Evolutionary conservation across 2,113 vertebrate genomes (phyloP), one percentile per base, ranked within the genome.

Genomic region (Sebastes fasciatus): DNA sequence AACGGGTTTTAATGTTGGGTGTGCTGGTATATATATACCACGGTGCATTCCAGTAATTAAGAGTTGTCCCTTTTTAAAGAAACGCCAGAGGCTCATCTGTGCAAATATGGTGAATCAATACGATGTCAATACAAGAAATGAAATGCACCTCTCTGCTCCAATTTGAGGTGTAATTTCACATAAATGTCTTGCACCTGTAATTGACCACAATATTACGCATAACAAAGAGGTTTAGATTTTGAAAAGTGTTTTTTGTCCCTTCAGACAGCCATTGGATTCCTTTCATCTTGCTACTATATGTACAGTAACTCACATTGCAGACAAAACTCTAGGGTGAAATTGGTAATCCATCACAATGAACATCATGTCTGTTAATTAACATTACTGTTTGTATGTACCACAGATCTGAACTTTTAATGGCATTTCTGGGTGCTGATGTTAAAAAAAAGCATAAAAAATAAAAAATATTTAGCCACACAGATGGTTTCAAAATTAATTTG

Each of bases 101-200:
- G 60, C 34, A 74, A 65, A 62, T 42, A 11, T 17, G 10, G 55
- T 8, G 21, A 61, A 68, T 73, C 60, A 43, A 2, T 26, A 63
- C 42, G 10, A n/a, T 67, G 11, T 34, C 8, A 52, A 8, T 4
- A 8, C 26, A 2, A 21, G 10, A 55, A 71, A 65, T 8, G 48
- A 26, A 60, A 42, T 9, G 43, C 3, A 14, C 4, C 55, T 71
- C 34, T 16, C 5, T 1, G 75, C 1, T 69, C 43, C 52, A 57
- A 19, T 80, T 43, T 61, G 21, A 54, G 45, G 52, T 40, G 64
- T 51, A 23, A 58, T 80, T 70, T 62, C 60, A 69, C 6, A 54
- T 65, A 65, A 62, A 77, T 55, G 68, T 9, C 2, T 42, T 68
- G 11, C 55, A 49, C 23, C 46, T 23, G 60, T 61, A 54, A 71